Percentiles rank a stretch among this genome's conserved stretches.
These are phyloP conservation scores for Sebastes glaucus DNA, from an alignment of 2,797 vertebrate genomes.

Conservation along the genomic window DNA sequence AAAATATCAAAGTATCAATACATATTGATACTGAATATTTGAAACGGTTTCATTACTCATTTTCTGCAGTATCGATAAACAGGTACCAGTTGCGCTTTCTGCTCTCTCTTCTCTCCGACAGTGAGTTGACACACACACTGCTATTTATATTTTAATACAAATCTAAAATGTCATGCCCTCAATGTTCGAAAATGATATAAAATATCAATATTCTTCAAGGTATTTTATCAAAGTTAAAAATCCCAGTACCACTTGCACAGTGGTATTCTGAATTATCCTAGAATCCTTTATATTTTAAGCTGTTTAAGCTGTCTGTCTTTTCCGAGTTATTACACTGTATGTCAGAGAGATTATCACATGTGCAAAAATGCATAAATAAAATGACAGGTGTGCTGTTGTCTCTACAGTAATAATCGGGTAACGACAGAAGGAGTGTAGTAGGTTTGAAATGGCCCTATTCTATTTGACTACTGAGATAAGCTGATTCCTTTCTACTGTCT, in stretches of 20 bases:
- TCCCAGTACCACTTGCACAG: background rate
- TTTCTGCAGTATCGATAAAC: too few relatives aligned
- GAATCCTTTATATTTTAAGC: background rate
- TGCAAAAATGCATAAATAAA: background rate
- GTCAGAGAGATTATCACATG: background rate
- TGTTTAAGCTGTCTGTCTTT: background rate
- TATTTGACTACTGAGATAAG: conserved; percentile 14
- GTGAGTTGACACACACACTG: too few relatives aligned
- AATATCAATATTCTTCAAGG: too few relatives aligned
- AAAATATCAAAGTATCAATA: too few relatives aligned
- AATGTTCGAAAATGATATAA: too few relatives aligned
- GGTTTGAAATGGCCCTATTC: conserved; percentile 12
- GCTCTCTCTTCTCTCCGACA: too few relatives aligned
- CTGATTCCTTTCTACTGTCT: conserved; percentile 10
- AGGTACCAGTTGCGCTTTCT: too few relatives aligned
- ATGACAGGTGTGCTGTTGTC: background rate
- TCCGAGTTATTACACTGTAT: background rate
- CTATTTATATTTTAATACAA: too few relatives aligned
- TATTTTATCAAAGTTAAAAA: too few relatives aligned
- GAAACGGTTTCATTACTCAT: too few relatives aligned
- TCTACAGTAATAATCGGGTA: background rate
- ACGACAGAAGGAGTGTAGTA: background rate
- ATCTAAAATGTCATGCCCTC: too few relatives aligned
- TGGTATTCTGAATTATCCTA: background rate
- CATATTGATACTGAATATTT: too few relatives aligned